These are phyloP conservation scores for Xiphias gladius DNA, from an alignment of 2,113 vertebrate species.

Conservation along the genomic window DNA sequence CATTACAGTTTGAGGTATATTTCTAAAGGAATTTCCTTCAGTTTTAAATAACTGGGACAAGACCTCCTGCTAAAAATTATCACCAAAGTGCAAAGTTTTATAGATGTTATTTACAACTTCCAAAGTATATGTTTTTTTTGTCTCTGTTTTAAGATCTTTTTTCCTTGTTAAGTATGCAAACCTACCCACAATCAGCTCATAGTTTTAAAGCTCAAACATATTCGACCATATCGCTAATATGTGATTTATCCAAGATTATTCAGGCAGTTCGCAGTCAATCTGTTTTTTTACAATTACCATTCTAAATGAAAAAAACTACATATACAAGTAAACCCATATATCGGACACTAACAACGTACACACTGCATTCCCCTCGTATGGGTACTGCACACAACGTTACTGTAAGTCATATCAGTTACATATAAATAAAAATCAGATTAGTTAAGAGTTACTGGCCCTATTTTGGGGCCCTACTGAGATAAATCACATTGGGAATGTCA, in stretches of 20 bases:
- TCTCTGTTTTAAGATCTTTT: neutral
- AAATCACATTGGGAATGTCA: conserved; percentile 25
- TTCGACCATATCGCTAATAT: neutral
- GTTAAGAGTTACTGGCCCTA: neutral
- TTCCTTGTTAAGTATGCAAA: too few species aligned
- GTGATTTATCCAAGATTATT: neutral
- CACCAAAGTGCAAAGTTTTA: neutral
- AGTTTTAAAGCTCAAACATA: neutral
- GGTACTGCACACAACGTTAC: neutral
- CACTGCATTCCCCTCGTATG: too few species aligned
- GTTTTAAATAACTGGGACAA: neutral
- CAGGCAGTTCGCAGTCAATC: neutral
- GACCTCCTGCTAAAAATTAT: neutral
- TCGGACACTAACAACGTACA: too few species aligned
- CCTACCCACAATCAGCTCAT: neutral
- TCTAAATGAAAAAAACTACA: too few species aligned
- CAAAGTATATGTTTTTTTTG: neutral
- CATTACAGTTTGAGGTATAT: neutral
- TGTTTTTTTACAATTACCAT: neutral
- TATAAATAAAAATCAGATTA: conserved; percentile 22
- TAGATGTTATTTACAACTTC: neutral
- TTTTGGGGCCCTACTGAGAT: conserved; percentile 8
- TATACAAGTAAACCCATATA: too few species aligned
- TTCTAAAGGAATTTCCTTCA: neutral
- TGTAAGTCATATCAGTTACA: neutral